Percentiles rank a stretch among this genome's conserved stretches.
These are phyloP conservation scores for Muntiacus muntjak DNA, from an alignment of 2,113 vertebrate species.

Conservation along the genomic window DNA sequence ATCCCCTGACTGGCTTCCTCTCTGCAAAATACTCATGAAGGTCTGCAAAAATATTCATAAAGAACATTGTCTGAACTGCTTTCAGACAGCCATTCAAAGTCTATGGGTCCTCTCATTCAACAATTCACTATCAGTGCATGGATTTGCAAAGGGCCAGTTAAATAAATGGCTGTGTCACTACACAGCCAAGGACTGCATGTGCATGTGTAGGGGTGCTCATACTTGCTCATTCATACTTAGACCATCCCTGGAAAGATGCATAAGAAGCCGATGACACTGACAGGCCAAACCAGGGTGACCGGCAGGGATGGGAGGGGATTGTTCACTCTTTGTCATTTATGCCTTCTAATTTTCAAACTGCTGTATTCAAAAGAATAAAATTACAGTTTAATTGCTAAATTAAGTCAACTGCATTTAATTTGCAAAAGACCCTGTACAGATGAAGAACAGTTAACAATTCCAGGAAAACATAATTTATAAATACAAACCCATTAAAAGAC, in stretches of 20 bases:
- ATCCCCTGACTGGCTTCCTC: background rate
- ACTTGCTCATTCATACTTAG: background rate
- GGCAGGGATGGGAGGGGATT: background rate
- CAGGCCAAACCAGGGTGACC: background rate
- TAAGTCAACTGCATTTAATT: background rate
- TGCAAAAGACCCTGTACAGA: background rate
- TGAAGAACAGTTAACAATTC: background rate
- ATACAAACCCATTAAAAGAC: background rate
- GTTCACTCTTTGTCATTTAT: background rate
- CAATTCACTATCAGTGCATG: background rate
- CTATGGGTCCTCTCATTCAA: background rate
- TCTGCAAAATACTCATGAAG: background rate
- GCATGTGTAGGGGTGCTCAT: background rate
- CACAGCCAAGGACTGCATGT: background rate
- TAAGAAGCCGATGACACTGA: background rate
- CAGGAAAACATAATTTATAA: background rate
- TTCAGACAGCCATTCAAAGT: background rate
- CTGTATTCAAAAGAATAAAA: background rate
- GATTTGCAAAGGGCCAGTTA: background rate
- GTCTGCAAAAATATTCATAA: background rate
- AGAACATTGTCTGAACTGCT: background rate
- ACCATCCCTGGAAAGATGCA: background rate
- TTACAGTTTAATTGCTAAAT: background rate
- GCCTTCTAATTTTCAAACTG: background rate
- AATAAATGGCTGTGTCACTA: background rate